A percentile compares a stretch with the other conserved stretches of the same genome.
These are phyloP conservation scores for Panthera leo DNA, from an alignment of 2,113 vertebrate genomes.

Conservation along the genomic window DNA sequence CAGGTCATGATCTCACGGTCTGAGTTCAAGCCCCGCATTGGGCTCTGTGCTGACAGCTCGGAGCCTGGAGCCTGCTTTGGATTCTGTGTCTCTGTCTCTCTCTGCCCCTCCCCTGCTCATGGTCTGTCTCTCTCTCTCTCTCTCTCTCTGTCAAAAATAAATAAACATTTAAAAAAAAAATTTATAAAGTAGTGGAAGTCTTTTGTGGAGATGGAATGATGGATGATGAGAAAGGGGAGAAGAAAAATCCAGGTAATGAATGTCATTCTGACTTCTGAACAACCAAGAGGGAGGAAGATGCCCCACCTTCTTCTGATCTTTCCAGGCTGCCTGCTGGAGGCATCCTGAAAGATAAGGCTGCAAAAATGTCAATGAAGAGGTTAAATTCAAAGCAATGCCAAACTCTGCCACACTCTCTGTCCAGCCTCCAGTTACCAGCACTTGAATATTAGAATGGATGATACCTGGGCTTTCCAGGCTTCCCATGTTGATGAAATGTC, in stretches of 20 bases:
- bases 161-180: no score
- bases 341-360: neutral
- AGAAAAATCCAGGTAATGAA: neutral
- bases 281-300: neutral
- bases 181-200: neutral
- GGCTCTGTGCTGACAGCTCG: no score
- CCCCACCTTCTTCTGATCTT: neutral
- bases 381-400: neutral
- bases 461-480: neutral
- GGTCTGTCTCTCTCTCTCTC: no score
- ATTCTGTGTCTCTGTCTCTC: no score
- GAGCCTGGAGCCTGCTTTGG: no score
- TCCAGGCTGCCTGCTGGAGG: neutral
- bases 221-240: neutral
- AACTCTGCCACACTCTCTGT: neutral
- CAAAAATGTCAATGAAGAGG: neutral
- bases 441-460: neutral
- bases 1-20: no score
- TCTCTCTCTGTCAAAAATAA: no score
- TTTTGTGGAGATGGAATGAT: neutral
- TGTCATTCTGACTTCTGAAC: neutral
- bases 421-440: neutral
- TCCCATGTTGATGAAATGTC: neutral
- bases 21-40: no score
- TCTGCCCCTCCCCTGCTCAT: no score